Conservation (phyloP, 2,888 invertebrate genomes). For the Zaprionus lineosus region DNA sequence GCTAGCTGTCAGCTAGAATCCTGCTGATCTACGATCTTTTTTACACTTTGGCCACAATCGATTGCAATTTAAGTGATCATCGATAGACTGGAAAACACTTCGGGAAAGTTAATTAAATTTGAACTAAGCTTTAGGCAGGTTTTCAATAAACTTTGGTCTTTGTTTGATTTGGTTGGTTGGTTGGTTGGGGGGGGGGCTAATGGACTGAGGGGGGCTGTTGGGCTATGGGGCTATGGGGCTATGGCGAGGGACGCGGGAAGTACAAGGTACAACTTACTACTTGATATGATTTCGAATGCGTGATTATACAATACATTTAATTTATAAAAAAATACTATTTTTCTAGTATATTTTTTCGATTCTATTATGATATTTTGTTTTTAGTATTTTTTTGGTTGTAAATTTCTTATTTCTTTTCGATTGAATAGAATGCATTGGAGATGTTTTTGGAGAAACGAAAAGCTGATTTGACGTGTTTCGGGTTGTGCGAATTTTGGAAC, state of each 20-base stretch:
- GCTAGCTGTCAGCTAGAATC: conserved; percentile 7
- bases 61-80: conserved; percentile 71
- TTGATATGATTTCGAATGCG: conserved; percentile 56
- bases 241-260: conserved; percentile 32
- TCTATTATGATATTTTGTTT: conserved; percentile 38
- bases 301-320: conserved; percentile 15
- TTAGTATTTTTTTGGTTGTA: conserved; percentile 37
- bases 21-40: conserved; percentile 11
- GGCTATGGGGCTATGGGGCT: conserved; percentile 23
- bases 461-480: conserved; percentile 54
- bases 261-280: conserved; percentile 69
- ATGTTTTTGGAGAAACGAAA: conserved; percentile 73
- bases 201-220: no score
- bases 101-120: conserved; percentile 78
- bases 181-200: conserved; percentile 4
- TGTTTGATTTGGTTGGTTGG: background rate
- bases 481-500: conserved; percentile 72
- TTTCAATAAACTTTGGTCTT: background rate
- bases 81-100: conserved; percentile 55
- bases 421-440: conserved; percentile 74
- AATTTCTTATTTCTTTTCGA: conserved; percentile 49
- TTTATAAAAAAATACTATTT: no score
- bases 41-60: conserved; percentile 40
- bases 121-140: conserved; percentile 12
- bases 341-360: conserved; percentile 29